Percentiles rank a stretch among this genome's conserved stretches.
Evolutionary conservation across 2,113 vertebrate genomes (phyloP).

Genomic region (Protobothrops mucrosquamatus): DNA sequence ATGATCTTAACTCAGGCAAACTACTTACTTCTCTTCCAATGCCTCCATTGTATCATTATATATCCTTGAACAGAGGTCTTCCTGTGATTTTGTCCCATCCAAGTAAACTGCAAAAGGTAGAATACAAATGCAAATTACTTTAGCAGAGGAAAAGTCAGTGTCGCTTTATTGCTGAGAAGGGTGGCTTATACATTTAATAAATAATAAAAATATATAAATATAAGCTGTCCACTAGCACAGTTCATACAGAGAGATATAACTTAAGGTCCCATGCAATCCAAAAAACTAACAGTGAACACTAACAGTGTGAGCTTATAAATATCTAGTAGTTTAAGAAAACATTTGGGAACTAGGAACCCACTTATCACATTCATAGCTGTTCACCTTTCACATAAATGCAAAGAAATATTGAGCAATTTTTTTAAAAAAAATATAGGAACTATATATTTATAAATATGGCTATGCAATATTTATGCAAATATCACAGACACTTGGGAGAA

Average conservation of each 20-base stretch:
- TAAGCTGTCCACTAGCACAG: too few species aligned
- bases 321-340: not conserved
- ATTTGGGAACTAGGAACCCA: not conserved
- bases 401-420: not conserved
- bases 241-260: not conserved
- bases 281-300: not conserved
- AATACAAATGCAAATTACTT: not conserved
- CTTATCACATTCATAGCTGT: not conserved
- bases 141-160: not conserved
- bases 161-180: not conserved
- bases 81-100: slow-evolving; percentile 82
- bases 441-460: too few species aligned
- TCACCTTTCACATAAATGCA: not conserved
- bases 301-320: not conserved
- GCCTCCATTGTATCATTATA: slow-evolving; percentile 74
- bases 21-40: slow-evolving; percentile 69
- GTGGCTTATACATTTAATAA: not conserved
- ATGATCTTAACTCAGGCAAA: not conserved
- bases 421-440: not conserved
- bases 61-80: slow-evolving; percentile 76
- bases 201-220: not conserved
- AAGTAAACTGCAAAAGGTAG: slow-evolving; percentile 75
- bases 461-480: not conserved
- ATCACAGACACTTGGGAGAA: not conserved
- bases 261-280: not conserved